Base-by-base conservation (phyloP, 2,797 vertebrate species). In the Propithecus deckenii region DNA sequence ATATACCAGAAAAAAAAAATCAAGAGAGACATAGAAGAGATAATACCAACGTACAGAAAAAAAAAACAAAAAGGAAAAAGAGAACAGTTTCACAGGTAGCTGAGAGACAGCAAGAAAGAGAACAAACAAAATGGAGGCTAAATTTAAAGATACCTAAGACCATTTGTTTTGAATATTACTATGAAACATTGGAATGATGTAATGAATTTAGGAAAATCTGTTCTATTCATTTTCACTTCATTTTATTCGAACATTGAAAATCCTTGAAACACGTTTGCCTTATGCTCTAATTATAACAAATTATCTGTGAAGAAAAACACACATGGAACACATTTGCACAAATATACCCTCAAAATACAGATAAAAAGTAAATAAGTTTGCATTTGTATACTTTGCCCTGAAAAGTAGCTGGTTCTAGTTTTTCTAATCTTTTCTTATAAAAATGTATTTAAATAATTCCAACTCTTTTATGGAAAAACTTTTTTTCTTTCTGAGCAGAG, bases 1-100 rank as follows among this genome's bases (percentile, higher is more conserved):
- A 95, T 87, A 86, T 30, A 76, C 63, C 59, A 94, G 81, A 83
- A 92, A 92, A 89, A 90, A 90, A 84, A 74, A 96, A 97, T 43
- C 59, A 96, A 95, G 85, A 92, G 67, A 75, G 84, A 88, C 55
- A 94, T 14, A 90, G 35, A 81, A 35, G n/a, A 95, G 79, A 89
- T 91, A 93, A 91, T 93, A 80, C 41, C 65, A 85, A 48, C 35
- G 14, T 79, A 89, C 63, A 76, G 52, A 86, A 86, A 89, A 96
- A 96, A 95, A 6, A 83, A 30, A 86, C 87, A 97, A 95, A 95
- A 5, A 86, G 28, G 15, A 95, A 83, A 84, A 48, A 10, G 22
- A 95, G 32, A 96, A 92, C 30, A 94, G 35, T 83, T 84, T 93
- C 30, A 78, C n/a, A 92, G 35, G 78, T 52, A 41, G 17, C n/a